These are phyloP conservation scores for Lithosia quadra DNA, from an alignment of 2,888 invertebrate species.

Conservation along the genomic window DNA sequence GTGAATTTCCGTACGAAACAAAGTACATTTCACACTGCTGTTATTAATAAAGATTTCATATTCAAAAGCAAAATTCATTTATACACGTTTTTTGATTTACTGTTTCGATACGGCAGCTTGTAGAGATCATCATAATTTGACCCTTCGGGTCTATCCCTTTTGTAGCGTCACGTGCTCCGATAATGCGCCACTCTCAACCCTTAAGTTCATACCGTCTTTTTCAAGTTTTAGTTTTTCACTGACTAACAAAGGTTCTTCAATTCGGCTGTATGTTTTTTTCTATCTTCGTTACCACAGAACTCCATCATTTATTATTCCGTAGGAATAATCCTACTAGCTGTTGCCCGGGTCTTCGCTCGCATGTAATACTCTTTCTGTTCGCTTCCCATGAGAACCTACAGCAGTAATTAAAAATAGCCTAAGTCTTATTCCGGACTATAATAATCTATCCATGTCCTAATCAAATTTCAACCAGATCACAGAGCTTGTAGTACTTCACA, in stretches of 20 bases:
- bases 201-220: neutral
- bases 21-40: too few species aligned
- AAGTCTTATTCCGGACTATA: too few species aligned
- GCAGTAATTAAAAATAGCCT: too few species aligned
- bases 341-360: too few species aligned
- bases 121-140: neutral
- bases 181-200: neutral
- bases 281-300: neutral
- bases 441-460: too few species aligned
- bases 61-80: neutral
- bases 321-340: too few species aligned
- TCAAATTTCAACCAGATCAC: too few species aligned
- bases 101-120: neutral
- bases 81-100: neutral
- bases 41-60: neutral
- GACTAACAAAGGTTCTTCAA: neutral
- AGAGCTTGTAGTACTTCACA: too few species aligned
- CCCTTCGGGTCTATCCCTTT: neutral
- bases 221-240: neutral
- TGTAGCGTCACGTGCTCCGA: neutral
- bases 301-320: neutral
- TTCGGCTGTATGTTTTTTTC: neutral
- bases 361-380: too few species aligned
- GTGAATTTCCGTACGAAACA: too few species aligned
- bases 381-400: too few species aligned